Conservation (phyloP, 2,113 vertebrate species). For the Cathartes aura region DNA sequence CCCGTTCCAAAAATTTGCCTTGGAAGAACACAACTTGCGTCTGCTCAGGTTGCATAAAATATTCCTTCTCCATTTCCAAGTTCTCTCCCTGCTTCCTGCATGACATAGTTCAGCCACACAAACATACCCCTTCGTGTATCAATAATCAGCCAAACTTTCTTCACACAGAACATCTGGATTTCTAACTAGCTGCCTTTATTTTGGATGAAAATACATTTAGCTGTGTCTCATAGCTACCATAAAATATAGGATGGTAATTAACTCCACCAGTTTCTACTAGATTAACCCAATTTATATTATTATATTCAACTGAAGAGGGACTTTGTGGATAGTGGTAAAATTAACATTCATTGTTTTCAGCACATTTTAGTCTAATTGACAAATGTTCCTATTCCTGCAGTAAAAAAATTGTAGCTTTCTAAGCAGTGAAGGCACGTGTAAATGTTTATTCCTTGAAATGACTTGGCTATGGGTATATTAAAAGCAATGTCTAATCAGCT, state of each 20-base stretch:
- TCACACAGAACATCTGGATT: not conserved
- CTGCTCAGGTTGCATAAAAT: not conserved
- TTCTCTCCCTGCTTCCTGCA: not conserved
- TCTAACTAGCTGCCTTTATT: not conserved
- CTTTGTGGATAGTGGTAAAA: not conserved
- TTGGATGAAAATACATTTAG: not conserved
- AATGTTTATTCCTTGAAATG: not conserved
- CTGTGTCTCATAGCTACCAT: not conserved
- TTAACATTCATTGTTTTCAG: not conserved
- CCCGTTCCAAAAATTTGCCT: not conserved
- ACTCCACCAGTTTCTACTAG: not conserved
- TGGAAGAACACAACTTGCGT: not conserved
- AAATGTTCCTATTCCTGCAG: not conserved
- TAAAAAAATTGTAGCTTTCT: not conserved
- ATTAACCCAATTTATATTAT: not conserved
- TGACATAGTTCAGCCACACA: not conserved
- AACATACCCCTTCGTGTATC: not conserved
- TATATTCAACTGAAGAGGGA: not conserved
- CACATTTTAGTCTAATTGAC: not conserved
- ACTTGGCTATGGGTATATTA: not conserved
- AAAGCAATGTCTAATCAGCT: not conserved
- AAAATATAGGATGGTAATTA: not conserved
- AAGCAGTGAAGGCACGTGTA: not conserved
- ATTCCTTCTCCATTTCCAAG: not conserved
- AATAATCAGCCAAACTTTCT: not conserved